phyloP scores from a whole-genome alignment of 2,888 invertebrate species.

The Diadegma fenestrale region DNA sequence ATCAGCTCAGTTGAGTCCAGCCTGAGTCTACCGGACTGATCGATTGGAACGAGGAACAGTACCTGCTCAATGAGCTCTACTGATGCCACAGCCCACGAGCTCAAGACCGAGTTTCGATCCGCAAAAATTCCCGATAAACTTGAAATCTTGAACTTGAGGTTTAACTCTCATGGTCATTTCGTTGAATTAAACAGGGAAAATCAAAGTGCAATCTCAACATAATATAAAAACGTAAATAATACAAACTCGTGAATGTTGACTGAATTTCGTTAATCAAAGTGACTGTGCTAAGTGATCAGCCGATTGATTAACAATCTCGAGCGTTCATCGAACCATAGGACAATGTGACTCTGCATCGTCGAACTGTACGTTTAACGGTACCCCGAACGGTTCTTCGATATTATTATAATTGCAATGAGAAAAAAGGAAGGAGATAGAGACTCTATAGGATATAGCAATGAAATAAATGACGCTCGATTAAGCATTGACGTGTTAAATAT shows the following conservation, averaged over 20 bases:
- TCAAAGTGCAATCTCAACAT: constrained; percentile 64
- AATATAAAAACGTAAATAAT: constrained; percentile 13
- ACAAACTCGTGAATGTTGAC: constrained; percentile 8
- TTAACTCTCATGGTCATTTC: background rate
- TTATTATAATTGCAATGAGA: constrained; percentile 39
- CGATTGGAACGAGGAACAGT: constrained; percentile 83
- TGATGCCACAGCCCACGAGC: constrained; percentile 66
- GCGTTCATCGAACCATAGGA: constrained; percentile 26
- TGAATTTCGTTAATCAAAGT: constrained; percentile 46
- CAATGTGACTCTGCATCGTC: constrained; percentile 42
- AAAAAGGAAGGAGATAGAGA: constrained; percentile 12
- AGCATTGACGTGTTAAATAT: background rate
- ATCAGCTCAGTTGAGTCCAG: constrained; percentile 88
- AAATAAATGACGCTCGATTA: constrained; percentile 13
- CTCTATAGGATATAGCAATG: constrained; percentile 9
- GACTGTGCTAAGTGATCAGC: constrained; percentile 53
- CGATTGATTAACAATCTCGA: constrained; percentile 19
- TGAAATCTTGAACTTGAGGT: too few relatives aligned
- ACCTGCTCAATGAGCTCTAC: constrained; percentile 81
- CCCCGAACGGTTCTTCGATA: constrained; percentile 45
- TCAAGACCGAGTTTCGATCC: constrained; percentile 1
- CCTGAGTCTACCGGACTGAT: constrained; percentile 78
- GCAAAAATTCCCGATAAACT: background rate
- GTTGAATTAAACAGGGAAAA: constrained; percentile 46
- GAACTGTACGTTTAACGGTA: constrained; percentile 31